Evolutionary conservation across 2,113 vertebrate genomes (phyloP), one percentile per base, ranked within the genome.

Genomic region (Nyctereutes procyonoides): DNA sequence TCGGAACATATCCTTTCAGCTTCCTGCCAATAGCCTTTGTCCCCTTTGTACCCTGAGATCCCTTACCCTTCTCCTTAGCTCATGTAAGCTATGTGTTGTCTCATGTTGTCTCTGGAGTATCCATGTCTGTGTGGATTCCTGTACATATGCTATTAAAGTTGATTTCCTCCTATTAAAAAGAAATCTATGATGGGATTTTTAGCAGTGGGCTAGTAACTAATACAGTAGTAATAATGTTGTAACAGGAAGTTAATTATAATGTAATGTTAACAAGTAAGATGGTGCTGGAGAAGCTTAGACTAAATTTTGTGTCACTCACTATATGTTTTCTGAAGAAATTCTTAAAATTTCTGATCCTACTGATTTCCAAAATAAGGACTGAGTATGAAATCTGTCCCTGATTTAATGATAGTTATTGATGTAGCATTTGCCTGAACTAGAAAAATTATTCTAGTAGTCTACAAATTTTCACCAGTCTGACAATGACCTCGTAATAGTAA

Each of bases 291-390:
- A 89, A 90, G 38, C 43, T 74, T 60, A 35, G 77, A 38, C 43
- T 86, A 15, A 67, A 63, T 86, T 83, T 82, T 95, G 80, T 93
- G 51, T 79, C 51, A 92, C 35, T 77, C 7, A 20, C 22, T 79
- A 28, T 30, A 48, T 94, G 65, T 90, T 88, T 38, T 32, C 81
- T 86, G 38, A 51, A 92, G 20, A 93, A 73, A 84, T 87, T 69
- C 20, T 94, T 93, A 10, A 87, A 48, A 22, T 95, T 73, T 88
- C 19, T 88, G 76, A 93, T 82, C 10, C 17, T 80, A 53, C n/a
- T 83, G 69, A 81, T 88, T 67, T 95, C 90, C 67, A 92, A 43
- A 77, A 82, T 94, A 80, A 93, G 62, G n/a, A 26, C 35, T 35
- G 3, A 32, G 60, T 82, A 62, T 95, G 19, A 79, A 94, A 76